Percentiles rank a stretch among this genome's conserved stretches.
phyloP scores from a whole-genome alignment of 2,113 vertebrate species.

The Pteruthius melanotis region DNA sequence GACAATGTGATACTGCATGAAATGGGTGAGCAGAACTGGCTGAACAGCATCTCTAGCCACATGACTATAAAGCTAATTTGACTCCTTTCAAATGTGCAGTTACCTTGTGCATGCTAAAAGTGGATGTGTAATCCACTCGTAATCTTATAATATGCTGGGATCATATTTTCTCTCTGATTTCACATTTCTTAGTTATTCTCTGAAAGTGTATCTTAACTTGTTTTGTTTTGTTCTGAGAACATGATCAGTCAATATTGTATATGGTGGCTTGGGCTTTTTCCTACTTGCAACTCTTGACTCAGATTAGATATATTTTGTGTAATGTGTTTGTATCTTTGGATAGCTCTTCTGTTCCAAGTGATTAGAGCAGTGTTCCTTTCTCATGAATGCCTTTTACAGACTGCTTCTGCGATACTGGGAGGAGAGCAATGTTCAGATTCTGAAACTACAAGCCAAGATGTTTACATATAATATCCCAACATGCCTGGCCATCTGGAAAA shows the following conservation, averaged over 20 bases:
- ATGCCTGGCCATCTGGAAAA: conserved; percentile 94
- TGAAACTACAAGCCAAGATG: conserved; percentile 93
- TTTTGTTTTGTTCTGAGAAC: background rate
- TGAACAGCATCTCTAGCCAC: background rate
- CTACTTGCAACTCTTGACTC: background rate
- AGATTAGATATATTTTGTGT: background rate
- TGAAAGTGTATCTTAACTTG: background rate
- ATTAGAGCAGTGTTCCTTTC: conserved; percentile 65
- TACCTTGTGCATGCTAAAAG: background rate
- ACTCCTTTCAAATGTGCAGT: background rate
- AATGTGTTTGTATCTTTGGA: background rate
- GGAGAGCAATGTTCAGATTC: conserved; percentile 88
- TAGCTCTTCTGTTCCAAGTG: conserved; percentile 4
- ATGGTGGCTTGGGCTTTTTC: background rate
- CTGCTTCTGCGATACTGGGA: conserved; percentile 87
- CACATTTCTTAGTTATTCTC: background rate
- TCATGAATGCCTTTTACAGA: conserved; percentile 78
- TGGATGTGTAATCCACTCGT: background rate
- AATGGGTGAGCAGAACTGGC: background rate
- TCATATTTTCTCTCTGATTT: background rate
- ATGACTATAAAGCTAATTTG: background rate
- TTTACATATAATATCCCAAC: conserved; percentile 85
- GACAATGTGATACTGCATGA: background rate
- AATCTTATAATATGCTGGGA: background rate
- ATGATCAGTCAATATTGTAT: background rate